Conservation (phyloP, 92 coral and sea anemone genomes). For the Paragorgia papillata region DNA sequence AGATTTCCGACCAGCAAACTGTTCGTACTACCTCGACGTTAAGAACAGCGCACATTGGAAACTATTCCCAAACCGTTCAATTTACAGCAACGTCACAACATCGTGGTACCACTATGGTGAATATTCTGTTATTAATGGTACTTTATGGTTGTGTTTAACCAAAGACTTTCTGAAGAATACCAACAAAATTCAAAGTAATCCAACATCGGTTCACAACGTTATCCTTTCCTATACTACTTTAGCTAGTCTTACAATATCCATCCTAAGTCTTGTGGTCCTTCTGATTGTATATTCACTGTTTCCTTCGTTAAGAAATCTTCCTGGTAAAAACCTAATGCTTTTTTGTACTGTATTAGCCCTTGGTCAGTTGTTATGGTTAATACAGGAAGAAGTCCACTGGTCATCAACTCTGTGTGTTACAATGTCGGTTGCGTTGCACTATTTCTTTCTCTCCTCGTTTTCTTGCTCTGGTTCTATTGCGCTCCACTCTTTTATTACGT, state of each 20-base stretch:
- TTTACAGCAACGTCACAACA: constrained; percentile 3
- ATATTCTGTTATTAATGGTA: constrained; percentile 12
- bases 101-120: constrained; percentile 35
- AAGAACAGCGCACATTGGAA: constrained; percentile 7
- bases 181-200: not conserved
- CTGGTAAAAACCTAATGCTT: constrained; percentile 31
- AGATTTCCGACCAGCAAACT: constrained; percentile 1
- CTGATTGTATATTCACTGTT: constrained; percentile 4
- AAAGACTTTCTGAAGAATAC: not conserved
- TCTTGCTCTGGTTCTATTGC: not conserved
- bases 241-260: constrained; percentile 4
- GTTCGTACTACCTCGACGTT: constrained; percentile 10
- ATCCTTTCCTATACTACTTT: constrained; percentile 2
- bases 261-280: not conserved
- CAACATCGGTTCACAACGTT: constrained; percentile 12
- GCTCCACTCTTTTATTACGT: constrained; percentile 8
- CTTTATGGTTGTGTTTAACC: constrained; percentile 23
- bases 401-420: not conserved
- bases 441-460: constrained; percentile 17
- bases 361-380: constrained; percentile 6
- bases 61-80: not conserved
- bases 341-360: constrained; percentile 1
- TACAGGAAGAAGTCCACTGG: not conserved
- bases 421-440: constrained; percentile 6
- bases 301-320: constrained; percentile 14